phyloP scores from a whole-genome alignment of 2,888 invertebrate genomes.

The Pterobdella sp. region DNA sequence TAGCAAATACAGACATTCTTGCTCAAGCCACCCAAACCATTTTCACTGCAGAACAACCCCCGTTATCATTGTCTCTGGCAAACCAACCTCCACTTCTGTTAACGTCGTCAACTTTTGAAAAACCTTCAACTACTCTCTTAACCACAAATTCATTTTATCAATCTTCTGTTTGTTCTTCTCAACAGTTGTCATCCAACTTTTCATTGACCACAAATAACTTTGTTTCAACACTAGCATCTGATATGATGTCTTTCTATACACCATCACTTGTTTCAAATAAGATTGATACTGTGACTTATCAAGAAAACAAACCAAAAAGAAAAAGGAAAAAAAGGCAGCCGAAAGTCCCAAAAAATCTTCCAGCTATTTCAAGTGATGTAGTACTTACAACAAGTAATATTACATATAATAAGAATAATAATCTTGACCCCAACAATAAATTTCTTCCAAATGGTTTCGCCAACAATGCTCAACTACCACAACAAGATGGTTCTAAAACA shows the following conservation, averaged over 20 bases:
- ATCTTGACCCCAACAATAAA: not conserved
- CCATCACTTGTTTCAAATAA: too few species aligned
- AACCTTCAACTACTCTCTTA: not conserved
- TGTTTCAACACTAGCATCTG: too few species aligned
- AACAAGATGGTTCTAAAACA: not conserved
- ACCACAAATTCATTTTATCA: not conserved
- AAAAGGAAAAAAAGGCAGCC: slow-evolving; percentile 23
- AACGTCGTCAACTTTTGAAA: slow-evolving; percentile 45
- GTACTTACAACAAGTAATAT: too few species aligned
- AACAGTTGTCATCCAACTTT: not conserved
- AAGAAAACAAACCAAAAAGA: slow-evolving; percentile 2
- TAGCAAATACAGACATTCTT: slow-evolving; percentile 45
- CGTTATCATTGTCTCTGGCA: slow-evolving; percentile 1
- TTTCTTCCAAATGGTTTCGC: too few species aligned
- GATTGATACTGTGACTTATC: not conserved
- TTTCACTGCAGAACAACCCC: slow-evolving; percentile 38
- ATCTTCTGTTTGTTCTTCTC: not conserved
- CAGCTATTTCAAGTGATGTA: too few species aligned
- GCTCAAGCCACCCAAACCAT: slow-evolving; percentile 52
- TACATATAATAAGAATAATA: too few species aligned
- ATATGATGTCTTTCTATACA: too few species aligned
- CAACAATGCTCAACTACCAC: slow-evolving; percentile 1
- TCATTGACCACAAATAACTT: too few species aligned
- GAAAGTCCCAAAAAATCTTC: not conserved
- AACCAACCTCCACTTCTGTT: slow-evolving; percentile 37